Evolutionary conservation across 2,797 vertebrate species (phyloP).

Genomic region (Hyperoplus immaculatus): DNA sequence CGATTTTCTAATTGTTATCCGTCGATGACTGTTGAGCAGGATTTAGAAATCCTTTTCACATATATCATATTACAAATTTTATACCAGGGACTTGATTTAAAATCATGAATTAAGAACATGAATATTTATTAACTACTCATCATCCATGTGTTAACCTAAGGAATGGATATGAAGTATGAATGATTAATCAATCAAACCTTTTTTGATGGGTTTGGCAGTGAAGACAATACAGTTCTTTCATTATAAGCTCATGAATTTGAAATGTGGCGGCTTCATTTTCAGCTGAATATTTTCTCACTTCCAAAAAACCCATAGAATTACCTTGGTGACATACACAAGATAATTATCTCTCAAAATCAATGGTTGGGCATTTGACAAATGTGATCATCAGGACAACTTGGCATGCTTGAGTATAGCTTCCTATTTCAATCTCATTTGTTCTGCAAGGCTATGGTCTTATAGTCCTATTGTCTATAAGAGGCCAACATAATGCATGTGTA

Average conservation of each 20-base stretch:
- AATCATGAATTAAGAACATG: conserved; percentile 41
- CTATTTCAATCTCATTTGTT: conserved; percentile 55
- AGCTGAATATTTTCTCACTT: conserved; percentile 60
- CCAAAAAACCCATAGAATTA: conserved; percentile 74
- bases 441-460: background rate
- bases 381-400: conserved; percentile 63
- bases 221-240: conserved; percentile 71
- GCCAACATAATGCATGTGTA: background rate
- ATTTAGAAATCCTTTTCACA: conserved; percentile 15
- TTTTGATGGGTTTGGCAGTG: conserved; percentile 49
- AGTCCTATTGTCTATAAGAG: background rate
- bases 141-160: conserved; percentile 43
- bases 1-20: too few species aligned
- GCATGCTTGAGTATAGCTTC: conserved; percentile 47
- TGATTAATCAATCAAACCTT: conserved; percentile 66
- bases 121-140: conserved; percentile 61
- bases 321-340: conserved; percentile 72
- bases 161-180: conserved; percentile 59
- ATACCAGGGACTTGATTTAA: conserved; percentile 44
- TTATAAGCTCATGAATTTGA: conserved; percentile 81
- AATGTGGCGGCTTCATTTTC: conserved; percentile 65
- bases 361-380: conserved; percentile 71
- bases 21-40: background rate
- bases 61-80: conserved; percentile 20
- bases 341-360: conserved; percentile 80